Conservation (phyloP, 1,140 invertebrate species). For the Bilobella aurantiaca region DNA sequence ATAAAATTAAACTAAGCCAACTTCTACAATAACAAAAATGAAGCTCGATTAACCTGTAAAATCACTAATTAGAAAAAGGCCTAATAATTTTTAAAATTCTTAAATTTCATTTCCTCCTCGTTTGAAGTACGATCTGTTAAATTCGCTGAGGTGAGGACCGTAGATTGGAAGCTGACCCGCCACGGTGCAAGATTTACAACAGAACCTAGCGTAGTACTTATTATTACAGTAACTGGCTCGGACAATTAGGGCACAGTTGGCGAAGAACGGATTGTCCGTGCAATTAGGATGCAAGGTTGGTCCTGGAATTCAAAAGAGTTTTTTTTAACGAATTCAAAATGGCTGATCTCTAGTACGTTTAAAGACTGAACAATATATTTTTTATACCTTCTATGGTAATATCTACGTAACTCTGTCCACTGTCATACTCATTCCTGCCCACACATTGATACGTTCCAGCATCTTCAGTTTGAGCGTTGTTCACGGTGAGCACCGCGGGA, state of each 20-base stretch:
- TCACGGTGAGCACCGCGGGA: conserved; percentile 48
- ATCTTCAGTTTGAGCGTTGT: conserved; percentile 52
- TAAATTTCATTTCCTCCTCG: conserved; percentile 1
- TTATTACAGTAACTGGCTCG: conserved; percentile 69
- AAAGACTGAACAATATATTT: not conserved
- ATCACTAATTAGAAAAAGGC: not conserved
- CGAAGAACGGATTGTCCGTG: conserved; percentile 75
- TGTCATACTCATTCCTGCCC: conserved; percentile 58
- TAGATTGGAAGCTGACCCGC: conserved; percentile 57
- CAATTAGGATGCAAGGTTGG: conserved; percentile 60
- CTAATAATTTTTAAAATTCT: not conserved
- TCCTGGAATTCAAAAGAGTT: not conserved
- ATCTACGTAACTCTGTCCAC: conserved; percentile 48
- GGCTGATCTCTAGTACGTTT: too few species aligned
- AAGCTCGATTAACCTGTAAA: not conserved
- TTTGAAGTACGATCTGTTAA: not conserved
- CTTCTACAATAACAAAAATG: not conserved
- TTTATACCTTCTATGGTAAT: conserved; percentile 59
- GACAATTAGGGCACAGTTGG: conserved; percentile 77
- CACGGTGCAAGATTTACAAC: conserved; percentile 77
- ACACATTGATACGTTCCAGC: conserved; percentile 67
- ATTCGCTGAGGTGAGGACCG: conserved; percentile 39
- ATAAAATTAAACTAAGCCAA: too few species aligned
- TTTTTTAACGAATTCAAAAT: not conserved
- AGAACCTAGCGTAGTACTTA: conserved; percentile 81